These are phyloP conservation scores for Gymnoscopelus microlampas DNA, from an alignment of 2,797 vertebrate genomes.

Conservation along the genomic window DNA sequence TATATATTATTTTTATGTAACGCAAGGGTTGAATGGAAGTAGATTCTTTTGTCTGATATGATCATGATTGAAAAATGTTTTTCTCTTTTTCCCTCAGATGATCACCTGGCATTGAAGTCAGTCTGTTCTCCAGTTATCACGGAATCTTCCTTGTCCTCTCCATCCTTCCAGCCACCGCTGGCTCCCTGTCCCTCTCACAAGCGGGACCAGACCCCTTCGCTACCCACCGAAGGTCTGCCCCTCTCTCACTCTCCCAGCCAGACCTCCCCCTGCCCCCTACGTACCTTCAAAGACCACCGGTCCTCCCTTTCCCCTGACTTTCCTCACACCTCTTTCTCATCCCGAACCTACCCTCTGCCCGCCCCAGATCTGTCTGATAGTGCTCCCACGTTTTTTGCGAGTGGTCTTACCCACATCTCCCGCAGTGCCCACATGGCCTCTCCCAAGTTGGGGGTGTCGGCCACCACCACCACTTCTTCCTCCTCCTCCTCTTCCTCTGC, in stretches of 20 bases:
- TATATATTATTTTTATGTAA: background rate
- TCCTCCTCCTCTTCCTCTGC: slow-evolving; percentile 80
- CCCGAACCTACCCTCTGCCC: slow-evolving; percentile 32
- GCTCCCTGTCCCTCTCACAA: slow-evolving; percentile 65
- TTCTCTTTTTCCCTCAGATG: slow-evolving; percentile 72
- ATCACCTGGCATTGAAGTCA: slow-evolving; percentile 74
- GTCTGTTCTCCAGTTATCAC: slow-evolving; percentile 50
- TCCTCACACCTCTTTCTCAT: slow-evolving; percentile 35
- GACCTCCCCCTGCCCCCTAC: slow-evolving; percentile 24
- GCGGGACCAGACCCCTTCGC: slow-evolving; percentile 63
- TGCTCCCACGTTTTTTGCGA: slow-evolving; percentile 55
- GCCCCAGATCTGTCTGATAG: slow-evolving; percentile 39
- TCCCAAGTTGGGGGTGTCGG: slow-evolving; percentile 83
- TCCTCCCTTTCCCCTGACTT: slow-evolving; percentile 42
- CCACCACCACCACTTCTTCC: slow-evolving; percentile 81
- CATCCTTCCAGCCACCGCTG: slow-evolving; percentile 55
- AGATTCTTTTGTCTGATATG: background rate
- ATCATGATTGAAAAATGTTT: slow-evolving; percentile 23
- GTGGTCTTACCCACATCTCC: slow-evolving; percentile 42
- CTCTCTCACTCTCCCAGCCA: slow-evolving; percentile 50
- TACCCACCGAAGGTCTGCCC: slow-evolving; percentile 44
- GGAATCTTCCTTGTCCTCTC: slow-evolving; percentile 63
- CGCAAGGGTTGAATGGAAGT: too few species aligned
- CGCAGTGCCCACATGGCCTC: slow-evolving; percentile 78
- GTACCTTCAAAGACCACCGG: slow-evolving; percentile 45